These are phyloP conservation scores for Netelia inedita DNA, from an alignment of 2,888 invertebrate genomes.

Conservation along the genomic window DNA sequence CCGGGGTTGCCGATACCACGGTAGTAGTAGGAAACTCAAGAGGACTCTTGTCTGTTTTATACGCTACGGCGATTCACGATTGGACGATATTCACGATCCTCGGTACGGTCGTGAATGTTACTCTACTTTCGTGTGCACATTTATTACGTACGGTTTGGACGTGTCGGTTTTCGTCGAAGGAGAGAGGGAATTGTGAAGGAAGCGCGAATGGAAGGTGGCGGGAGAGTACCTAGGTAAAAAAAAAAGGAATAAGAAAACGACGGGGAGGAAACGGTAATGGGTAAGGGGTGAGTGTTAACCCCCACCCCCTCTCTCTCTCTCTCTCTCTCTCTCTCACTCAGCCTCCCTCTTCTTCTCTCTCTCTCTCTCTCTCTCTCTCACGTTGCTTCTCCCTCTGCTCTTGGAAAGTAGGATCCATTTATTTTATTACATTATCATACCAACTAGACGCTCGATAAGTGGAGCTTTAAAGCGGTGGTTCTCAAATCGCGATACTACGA, in stretches of 20 bases:
- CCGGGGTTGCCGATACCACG: conserved; percentile 55
- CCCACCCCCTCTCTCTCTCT: conserved; percentile 25
- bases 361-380: conserved; percentile 1
- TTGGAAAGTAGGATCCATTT: conserved; percentile 82
- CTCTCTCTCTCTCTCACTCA: conserved; percentile 1
- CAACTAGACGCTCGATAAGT: conserved; percentile 84
- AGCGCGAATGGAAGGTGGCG: conserved; percentile 37
- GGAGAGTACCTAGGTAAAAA: background rate
- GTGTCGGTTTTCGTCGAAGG: background rate
- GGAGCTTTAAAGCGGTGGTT: conserved; percentile 82
- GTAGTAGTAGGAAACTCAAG: conserved; percentile 27
- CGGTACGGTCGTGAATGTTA: conserved; percentile 1
- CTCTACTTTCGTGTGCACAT: conserved; percentile 5
- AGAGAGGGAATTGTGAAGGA: conserved; percentile 34
- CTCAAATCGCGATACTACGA: conserved; percentile 76
- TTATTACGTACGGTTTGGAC: background rate
- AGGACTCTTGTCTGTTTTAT: conserved; percentile 22
- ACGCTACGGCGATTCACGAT: conserved; percentile 59
- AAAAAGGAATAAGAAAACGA: conserved; percentile 45
- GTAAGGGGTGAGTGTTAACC: conserved; percentile 28
- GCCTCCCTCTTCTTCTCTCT: background rate
- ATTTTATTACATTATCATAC: conserved; percentile 86
- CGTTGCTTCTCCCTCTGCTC: conserved; percentile 24
- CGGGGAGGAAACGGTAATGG: conserved; percentile 56
- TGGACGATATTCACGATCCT: conserved; percentile 21